Evolutionary conservation across 2,113 vertebrate genomes (phyloP).

Genomic region (Hippotragus niger): DNA sequence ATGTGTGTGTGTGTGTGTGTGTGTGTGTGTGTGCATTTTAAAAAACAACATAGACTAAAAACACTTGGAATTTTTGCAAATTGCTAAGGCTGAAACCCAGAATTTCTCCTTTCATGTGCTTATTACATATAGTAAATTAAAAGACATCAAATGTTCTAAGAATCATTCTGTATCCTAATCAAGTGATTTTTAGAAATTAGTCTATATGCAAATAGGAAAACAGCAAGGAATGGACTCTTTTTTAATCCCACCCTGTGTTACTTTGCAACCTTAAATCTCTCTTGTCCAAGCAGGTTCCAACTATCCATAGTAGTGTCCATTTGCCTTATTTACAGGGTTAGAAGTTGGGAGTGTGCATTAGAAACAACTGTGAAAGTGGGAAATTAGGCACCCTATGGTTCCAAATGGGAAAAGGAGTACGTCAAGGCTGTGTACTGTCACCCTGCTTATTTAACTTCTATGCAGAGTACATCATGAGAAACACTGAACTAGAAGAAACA

Average conservation of each 20-base stretch:
- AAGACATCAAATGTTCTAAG: background rate
- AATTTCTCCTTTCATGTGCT: background rate
- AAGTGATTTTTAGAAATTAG: background rate
- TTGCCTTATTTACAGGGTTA: background rate
- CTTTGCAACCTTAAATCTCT: background rate
- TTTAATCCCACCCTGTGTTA: background rate
- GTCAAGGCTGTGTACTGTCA: no score
- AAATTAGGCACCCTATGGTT: background rate
- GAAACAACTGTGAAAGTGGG: background rate
- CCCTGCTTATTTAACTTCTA: no score
- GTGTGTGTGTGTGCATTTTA: background rate
- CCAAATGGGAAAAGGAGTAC: no score
- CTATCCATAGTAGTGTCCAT: background rate
- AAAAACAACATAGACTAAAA: background rate
- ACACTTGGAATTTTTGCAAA: background rate
- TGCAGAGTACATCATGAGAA: no score
- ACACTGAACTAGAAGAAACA: no score
- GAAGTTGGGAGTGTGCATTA: accelerated
- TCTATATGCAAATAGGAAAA: background rate
- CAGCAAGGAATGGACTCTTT: background rate
- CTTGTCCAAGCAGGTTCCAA: background rate
- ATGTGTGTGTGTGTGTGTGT: background rate
- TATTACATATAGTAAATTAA: background rate
- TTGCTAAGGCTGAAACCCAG: background rate
- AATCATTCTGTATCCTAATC: background rate